A percentile compares a stretch with the other conserved stretches of the same genome.
These are phyloP conservation scores for Zaprionus vittiger DNA, from an alignment of 1,140 invertebrate genomes.

Conservation along the genomic window DNA sequence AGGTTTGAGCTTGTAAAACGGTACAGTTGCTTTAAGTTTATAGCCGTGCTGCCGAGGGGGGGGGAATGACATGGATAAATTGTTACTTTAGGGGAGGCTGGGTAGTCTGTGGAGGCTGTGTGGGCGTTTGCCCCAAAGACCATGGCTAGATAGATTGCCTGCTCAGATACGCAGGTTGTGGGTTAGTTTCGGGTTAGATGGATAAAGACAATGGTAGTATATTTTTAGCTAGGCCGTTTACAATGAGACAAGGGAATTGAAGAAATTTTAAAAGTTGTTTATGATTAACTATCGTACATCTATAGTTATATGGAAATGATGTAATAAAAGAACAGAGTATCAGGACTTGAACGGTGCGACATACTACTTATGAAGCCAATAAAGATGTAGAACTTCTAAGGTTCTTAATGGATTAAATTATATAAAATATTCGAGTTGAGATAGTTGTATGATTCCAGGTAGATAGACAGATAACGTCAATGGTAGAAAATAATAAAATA, in stretches of 20 bases:
- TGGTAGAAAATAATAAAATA: neutral
- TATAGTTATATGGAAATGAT: no score
- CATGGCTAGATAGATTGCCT: neutral
- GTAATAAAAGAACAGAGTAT: no score
- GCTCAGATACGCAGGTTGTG: neutral
- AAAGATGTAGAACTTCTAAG: no score
- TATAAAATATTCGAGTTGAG: no score
- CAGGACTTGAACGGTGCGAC: no score
- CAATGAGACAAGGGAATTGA: neutral
- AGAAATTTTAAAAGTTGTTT: neutral
- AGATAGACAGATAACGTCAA: no score
- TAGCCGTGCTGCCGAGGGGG: conserved; percentile 28
- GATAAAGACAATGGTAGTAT: neutral
- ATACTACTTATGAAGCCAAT: no score
- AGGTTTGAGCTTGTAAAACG: conserved; percentile 76
- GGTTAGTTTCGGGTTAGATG: conserved; percentile 4
- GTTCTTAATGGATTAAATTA: no score
- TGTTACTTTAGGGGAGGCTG: conserved; percentile 34
- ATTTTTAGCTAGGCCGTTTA: neutral
- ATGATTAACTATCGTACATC: neutral
- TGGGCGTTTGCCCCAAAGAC: conserved; percentile 20
- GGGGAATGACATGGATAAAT: conserved; percentile 37
- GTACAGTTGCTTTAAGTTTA: conserved; percentile 73
- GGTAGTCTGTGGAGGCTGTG: neutral
- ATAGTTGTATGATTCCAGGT: no score